Base-by-base conservation (phyloP, 1,140 invertebrate genomes). In the Planococcus citri region DNA sequence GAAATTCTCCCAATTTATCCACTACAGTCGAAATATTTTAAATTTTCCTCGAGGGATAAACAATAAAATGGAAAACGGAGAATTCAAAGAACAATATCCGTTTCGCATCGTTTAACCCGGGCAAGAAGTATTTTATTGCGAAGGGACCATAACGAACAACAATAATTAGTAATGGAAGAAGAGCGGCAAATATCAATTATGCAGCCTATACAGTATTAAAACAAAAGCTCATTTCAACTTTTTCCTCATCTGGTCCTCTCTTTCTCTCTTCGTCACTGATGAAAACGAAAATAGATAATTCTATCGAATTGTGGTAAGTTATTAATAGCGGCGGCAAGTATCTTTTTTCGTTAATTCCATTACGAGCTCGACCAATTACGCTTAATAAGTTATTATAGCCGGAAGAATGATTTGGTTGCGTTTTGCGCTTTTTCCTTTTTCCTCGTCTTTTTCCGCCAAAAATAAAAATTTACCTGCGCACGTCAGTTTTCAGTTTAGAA, bases 1-100 rank as follows among this genome's bases (percentile, higher is more conserved):
- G 41, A 51, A 51, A 51, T 51, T 51, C 41, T 51, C 41, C 10
- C 10, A 51, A 51, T 51, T 51, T 51, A 51, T 51, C 41, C n/a
- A 51, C 41, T n/a, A 14, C 41, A 20, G 41, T 17, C 41, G 41
- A 51, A 51, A 51, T 51, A 51, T 51, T 51, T 51, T 51, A 51
- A 51, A 51, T 51, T 51, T 51, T 51, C 41, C 41, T 51, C 41
- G 6, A 51, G 41, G 41, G 41, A 17, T 51, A 51, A 51, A 51
- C 41, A 51, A 51, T 51, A n/a, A 51, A 51, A 51, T 51, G 41
- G 41, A 51, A 51, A 51, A 51, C 41, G 41, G 41, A 51, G 41
- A 51, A 51, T 51, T 51, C 41, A 51, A 51, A 51, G 41, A 51
- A 51, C 41, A 51, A 51, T 51, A 51, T 51, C 41, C 41, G 41